Conservation (phyloP, 35 echinoderm and acorn worm genomes). For the Ophiothrix spiculata region DNA sequence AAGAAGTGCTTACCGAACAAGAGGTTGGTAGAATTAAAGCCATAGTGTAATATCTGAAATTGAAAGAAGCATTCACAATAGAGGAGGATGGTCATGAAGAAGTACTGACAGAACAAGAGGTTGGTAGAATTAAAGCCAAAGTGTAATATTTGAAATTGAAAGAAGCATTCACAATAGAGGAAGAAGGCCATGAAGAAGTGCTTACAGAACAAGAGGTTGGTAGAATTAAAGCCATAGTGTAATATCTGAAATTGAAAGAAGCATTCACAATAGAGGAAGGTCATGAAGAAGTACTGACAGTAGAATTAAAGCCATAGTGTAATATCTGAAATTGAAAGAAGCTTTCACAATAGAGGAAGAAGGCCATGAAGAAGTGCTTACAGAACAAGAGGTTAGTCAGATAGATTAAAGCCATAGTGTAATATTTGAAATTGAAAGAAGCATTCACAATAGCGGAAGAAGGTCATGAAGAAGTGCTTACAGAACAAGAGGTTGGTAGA, state of each 20-base stretch:
- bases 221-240: too few species aligned
- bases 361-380: slow-evolving; percentile 58
- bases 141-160: slow-evolving; percentile 87
- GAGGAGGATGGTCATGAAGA: slow-evolving; percentile 88
- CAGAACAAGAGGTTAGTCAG: slow-evolving; percentile 75
- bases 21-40: too few species aligned
- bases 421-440: slow-evolving; percentile 86
- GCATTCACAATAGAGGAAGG: too few species aligned
- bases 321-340: slow-evolving; percentile 78
- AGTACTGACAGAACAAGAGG: slow-evolving; percentile 63
- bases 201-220: slow-evolving; percentile 72
- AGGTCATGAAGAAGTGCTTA: slow-evolving; percentile 62
- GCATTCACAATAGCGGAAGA: slow-evolving; percentile 84
- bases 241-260: too few species aligned
- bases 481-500: slow-evolving; percentile 78
- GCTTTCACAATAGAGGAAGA: slow-evolving; percentile 82
- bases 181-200: slow-evolving; percentile 77
- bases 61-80: slow-evolving; percentile 82
- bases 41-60: slow-evolving; percentile 77
- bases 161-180: slow-evolving; percentile 79
- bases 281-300: too few species aligned
- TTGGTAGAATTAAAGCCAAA: too few species aligned
- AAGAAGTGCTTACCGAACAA: slow-evolving; percentile 51
- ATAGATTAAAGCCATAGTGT: too few species aligned
- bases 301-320: too few species aligned